Conservation (phyloP, 2,888 invertebrate genomes). For the Nemotelus nigrinus region DNA sequence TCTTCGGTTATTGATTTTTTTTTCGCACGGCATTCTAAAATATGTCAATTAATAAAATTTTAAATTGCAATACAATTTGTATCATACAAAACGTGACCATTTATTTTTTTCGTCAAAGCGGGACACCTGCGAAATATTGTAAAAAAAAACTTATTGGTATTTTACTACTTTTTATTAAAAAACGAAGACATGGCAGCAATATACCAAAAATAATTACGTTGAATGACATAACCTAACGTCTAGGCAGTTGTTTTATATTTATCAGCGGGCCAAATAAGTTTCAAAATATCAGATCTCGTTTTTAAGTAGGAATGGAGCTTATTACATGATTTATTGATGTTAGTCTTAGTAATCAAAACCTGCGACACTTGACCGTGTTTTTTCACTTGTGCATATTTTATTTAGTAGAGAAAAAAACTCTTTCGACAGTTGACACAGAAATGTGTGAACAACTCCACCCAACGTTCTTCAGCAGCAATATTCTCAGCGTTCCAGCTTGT, state of each 20-base stretch:
- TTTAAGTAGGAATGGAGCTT: constrained; percentile 1
- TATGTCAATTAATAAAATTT: too few species aligned
- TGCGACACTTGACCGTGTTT: constrained; percentile 13
- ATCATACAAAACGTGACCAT: constrained; percentile 12
- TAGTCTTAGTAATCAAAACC: constrained; percentile 4
- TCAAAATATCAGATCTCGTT: too few species aligned
- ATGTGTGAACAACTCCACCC: background rate
- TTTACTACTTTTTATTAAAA: constrained; percentile 10
- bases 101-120: constrained; percentile 7
- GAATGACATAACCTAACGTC: constrained; percentile 3
- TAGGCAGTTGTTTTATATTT: background rate
- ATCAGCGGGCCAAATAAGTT: constrained; percentile 2
- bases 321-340: constrained; percentile 12
- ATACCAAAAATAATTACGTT: background rate
- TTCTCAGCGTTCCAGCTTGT: constrained; percentile 5
- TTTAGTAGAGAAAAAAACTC: background rate
- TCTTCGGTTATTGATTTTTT: too few species aligned
- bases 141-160: constrained; percentile 3
- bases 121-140: constrained; percentile 12
- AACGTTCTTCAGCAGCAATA: constrained; percentile 22
- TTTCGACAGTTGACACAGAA: background rate
- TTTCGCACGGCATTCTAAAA: too few species aligned
- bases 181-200: constrained; percentile 1
- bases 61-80: too few species aligned
- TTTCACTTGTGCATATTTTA: constrained; percentile 18